These are phyloP conservation scores for Drosophila austrosaltans DNA, from an alignment of 2,888 invertebrate genomes.

Conservation along the genomic window DNA sequence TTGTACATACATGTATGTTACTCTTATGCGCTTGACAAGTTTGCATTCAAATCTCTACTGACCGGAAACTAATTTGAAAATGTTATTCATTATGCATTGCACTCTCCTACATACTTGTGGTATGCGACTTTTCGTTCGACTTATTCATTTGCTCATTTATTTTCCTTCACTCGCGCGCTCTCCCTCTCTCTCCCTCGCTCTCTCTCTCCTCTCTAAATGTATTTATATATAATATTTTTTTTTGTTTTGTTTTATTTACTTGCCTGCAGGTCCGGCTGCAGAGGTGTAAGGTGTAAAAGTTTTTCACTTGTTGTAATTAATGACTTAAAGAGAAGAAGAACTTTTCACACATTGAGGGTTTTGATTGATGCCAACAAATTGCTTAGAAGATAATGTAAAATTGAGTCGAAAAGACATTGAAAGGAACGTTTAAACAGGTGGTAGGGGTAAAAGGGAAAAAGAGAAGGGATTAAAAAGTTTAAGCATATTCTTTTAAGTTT, in stretches of 20 bases:
- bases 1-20: constrained; percentile 1
- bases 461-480: too few relatives aligned
- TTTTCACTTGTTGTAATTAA: too few relatives aligned
- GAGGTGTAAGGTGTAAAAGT: not conserved
- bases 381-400: too few relatives aligned
- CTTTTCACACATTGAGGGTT: too few relatives aligned
- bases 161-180: constrained; percentile 1
- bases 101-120: constrained; percentile 41
- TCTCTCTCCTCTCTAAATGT: constrained; percentile 33
- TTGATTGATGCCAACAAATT: too few relatives aligned
- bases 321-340: too few relatives aligned
- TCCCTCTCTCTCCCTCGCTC: constrained; percentile 33
- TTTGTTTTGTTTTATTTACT: constrained; percentile 4
- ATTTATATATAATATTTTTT: not conserved
- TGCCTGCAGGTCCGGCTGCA: constrained; percentile 1
- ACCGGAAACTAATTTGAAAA: constrained; percentile 79
- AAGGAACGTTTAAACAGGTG: too few relatives aligned
- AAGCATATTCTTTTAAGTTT: too few relatives aligned
- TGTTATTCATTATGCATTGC: constrained; percentile 76
- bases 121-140: constrained; percentile 18
- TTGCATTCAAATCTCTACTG: constrained; percentile 72
- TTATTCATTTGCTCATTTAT: too few relatives aligned
- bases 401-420: too few relatives aligned
- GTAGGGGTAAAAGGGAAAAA: too few relatives aligned
- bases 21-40: constrained; percentile 60